These are phyloP conservation scores for Cairina moschata DNA, from an alignment of 2,113 vertebrate species.

Conservation along the genomic window DNA sequence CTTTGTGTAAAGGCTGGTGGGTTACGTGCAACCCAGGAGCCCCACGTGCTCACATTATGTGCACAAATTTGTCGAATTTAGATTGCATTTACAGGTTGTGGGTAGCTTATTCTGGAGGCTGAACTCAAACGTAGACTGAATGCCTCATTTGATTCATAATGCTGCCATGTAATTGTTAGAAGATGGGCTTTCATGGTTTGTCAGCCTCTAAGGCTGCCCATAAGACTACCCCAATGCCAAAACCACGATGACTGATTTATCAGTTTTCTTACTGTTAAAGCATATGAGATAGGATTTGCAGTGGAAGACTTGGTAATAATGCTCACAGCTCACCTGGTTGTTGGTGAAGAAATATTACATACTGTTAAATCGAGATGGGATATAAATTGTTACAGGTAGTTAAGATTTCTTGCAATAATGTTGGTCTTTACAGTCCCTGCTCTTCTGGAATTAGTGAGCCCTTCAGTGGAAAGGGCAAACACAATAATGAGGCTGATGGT, in stretches of 20 bases:
- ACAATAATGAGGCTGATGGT: fast-evolving
- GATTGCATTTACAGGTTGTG: neutral
- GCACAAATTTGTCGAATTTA: neutral
- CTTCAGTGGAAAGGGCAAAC: neutral
- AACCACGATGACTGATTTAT: neutral
- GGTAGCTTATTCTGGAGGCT: neutral
- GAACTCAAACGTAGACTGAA: neutral
- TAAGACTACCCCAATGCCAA: neutral
- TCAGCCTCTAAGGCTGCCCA: neutral
- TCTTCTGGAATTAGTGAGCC: neutral
- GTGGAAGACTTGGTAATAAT: neutral
- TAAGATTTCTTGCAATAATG: neutral
- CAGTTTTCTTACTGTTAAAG: neutral
- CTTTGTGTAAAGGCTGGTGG: neutral
- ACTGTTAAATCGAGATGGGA: neutral
- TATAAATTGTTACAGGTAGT: neutral
- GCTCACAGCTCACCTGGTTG: neutral
- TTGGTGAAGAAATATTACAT: neutral
- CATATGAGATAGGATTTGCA: neutral
- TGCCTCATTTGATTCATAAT: neutral
- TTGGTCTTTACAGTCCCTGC: neutral
- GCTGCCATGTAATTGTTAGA: neutral
- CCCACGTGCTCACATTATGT: neutral
- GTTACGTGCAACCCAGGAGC: fast-evolving
- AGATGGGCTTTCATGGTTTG: neutral